phyloP scores from a whole-genome alignment of 2,113 vertebrate genomes.

The Campylomormyrus numenius region DNA sequence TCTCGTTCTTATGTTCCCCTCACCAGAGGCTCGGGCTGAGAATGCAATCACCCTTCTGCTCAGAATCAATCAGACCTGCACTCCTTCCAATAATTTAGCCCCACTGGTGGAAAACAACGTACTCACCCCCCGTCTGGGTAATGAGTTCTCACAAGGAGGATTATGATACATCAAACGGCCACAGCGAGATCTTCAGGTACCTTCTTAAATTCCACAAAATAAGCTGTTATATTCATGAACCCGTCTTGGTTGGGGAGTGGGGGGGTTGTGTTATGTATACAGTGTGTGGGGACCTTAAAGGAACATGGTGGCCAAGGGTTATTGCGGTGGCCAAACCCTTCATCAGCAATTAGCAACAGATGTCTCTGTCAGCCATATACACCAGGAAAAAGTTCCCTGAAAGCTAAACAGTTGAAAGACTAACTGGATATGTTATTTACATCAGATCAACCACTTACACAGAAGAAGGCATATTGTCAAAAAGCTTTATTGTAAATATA shows the following conservation, averaged over 20 bases:
- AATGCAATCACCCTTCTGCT: constrained; percentile 50
- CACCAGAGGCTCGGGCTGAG: constrained; percentile 27
- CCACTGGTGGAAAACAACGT: constrained; percentile 30
- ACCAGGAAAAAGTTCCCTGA: not conserved
- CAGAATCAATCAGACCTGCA: constrained; percentile 40
- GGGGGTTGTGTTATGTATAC: not conserved
- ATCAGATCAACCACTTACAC: not conserved
- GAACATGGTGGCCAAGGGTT: not conserved
- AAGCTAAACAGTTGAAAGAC: not conserved
- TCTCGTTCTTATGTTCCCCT: constrained; percentile 39
- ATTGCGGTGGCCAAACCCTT: not conserved
- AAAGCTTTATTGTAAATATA: too few species aligned
- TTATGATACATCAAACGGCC: constrained; percentile 36
- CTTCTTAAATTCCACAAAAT: constrained; percentile 20
- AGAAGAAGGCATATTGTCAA: not conserved
- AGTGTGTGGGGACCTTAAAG: not conserved
- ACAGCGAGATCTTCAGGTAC: constrained; percentile 18
- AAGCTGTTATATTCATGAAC: constrained; percentile 23
- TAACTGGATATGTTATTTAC: not conserved
- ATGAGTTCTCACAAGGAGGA: constrained; percentile 39
- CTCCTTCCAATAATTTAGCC: constrained; percentile 39
- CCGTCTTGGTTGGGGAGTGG: not conserved
- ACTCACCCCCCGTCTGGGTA: constrained; percentile 12
- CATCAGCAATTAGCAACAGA: not conserved
- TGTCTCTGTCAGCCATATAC: not conserved